These are phyloP conservation scores for Syrista parreyssii DNA, from an alignment of 2,888 invertebrate species.

Conservation along the genomic window DNA sequence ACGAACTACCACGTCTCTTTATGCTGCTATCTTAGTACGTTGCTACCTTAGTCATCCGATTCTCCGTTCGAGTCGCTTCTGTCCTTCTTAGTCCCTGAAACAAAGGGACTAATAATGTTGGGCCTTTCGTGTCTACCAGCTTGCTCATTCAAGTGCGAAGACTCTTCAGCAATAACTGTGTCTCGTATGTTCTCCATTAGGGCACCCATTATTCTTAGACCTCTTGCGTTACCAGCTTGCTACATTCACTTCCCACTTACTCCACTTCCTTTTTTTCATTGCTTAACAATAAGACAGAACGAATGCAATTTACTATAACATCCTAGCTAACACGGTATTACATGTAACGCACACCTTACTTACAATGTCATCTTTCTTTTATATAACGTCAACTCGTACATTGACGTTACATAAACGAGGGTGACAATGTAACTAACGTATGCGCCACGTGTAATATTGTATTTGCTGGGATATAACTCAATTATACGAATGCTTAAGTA, in stretches of 20 bases:
- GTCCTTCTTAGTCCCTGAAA: not conserved
- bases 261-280: not conserved
- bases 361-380: too few species aligned
- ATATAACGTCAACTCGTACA: too few species aligned
- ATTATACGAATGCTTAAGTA: not conserved
- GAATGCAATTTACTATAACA: not conserved
- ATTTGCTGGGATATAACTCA: too few species aligned
- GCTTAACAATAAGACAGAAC: not conserved
- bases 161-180: not conserved
- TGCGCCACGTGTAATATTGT: too few species aligned
- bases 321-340: too few species aligned
- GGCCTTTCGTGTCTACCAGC: slow-evolving; percentile 12
- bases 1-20: not conserved
- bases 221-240: not conserved
- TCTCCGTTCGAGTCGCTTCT: slow-evolving; percentile 10
- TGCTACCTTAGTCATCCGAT: slow-evolving; percentile 19
- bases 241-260: not conserved
- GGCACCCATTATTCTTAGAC: not conserved
- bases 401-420: too few species aligned
- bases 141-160: slow-evolving; percentile 19
- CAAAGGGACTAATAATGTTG: slow-evolving; percentile 4
- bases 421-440: too few species aligned
- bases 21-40: not conserved
- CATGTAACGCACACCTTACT: too few species aligned
- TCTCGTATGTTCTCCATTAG: not conserved